phyloP scores from a whole-genome alignment of 1,140 invertebrate species.

The Venustaconcha ellipsiformis region DNA sequence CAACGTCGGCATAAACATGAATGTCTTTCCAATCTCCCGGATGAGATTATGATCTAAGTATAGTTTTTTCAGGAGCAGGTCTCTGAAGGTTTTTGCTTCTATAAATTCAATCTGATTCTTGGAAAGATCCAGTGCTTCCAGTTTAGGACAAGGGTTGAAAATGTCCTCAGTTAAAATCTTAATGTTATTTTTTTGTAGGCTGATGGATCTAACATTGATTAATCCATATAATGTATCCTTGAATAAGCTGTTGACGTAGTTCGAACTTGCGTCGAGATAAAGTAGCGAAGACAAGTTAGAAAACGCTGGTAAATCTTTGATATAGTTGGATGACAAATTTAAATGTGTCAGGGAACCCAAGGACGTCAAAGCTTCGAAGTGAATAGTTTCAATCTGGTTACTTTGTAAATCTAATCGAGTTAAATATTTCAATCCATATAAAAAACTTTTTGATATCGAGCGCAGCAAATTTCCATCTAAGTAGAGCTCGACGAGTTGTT shows the following conservation, averaged over 20 bases:
- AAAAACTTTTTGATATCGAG: constrained; percentile 7
- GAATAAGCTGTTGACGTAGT: neutral
- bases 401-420: constrained; percentile 10
- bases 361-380: constrained; percentile 1
- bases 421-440: constrained; percentile 15
- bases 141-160: constrained; percentile 17
- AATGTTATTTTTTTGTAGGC: constrained; percentile 19
- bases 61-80: constrained; percentile 6
- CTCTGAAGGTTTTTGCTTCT: constrained; percentile 20
- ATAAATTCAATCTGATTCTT: constrained; percentile 23
- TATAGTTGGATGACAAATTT: constrained; percentile 27
- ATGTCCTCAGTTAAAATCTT: constrained; percentile 6
- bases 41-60: constrained; percentile 7
- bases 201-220: constrained; percentile 6
- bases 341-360: constrained; percentile 4
- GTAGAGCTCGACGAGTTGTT: constrained; percentile 7
- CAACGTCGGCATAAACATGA: constrained; percentile 5
- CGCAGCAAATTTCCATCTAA: constrained; percentile 16
- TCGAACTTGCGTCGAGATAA: constrained; percentile 20
- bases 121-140: constrained; percentile 25
- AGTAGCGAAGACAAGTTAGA: neutral
- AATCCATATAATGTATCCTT: constrained; percentile 10
- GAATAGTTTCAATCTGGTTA: constrained; percentile 16
- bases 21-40: constrained; percentile 9
- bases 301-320: constrained; percentile 14